Evolutionary conservation across 2,113 vertebrate genomes (phyloP), one percentile per base, ranked within the genome.

Genomic region (Sebastes schlegelii): DNA sequence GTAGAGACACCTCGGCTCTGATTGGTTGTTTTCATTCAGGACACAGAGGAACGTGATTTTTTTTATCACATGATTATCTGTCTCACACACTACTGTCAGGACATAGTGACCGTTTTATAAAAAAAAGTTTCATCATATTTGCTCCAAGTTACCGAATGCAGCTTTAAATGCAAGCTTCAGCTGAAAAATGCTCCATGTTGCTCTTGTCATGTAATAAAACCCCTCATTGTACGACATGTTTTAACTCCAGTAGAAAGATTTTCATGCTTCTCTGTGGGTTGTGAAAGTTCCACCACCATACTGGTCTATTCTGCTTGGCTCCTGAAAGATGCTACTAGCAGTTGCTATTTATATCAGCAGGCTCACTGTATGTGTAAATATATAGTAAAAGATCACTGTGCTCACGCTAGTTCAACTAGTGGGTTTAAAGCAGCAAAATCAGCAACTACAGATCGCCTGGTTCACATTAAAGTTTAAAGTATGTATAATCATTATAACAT

Each of bases 341-440:
- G 48, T n/a, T 58, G 64, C 64, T 61, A 66, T 86, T 74, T 74
- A 46, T 79, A 64, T 13, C 23, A 54, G 5, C 46, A 61, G 51
- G 21, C 55, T 65, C 11, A 57, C 74, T 26, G 54, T 43, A 34
- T 21, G 61, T 51, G 23, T 23, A 55, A 66, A 64, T 26, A 23
- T 43, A 21, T 64, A 63, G 74, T 51, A 9, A 48, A 64, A 69
- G 16, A 73, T 68, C 34, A 19, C 19, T 51, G 34, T 16, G 19
- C 26, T 63, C n/a, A 34, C 40, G 12, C n/a, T 46, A 54, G 42
- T 57, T 73, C 40, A 62, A 17, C 8, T 10, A 8, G 8, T 66
- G 61, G 6, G 1, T 64, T 70, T 49, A 51, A 48, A 75, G 65
- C 34, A 5, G 23, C 43, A 55, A 21, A 11, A 52, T 79, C 48